These are phyloP conservation scores for Drosophila mauritiana DNA, from an alignment of 1,140 invertebrate species.

Conservation along the genomic window DNA sequence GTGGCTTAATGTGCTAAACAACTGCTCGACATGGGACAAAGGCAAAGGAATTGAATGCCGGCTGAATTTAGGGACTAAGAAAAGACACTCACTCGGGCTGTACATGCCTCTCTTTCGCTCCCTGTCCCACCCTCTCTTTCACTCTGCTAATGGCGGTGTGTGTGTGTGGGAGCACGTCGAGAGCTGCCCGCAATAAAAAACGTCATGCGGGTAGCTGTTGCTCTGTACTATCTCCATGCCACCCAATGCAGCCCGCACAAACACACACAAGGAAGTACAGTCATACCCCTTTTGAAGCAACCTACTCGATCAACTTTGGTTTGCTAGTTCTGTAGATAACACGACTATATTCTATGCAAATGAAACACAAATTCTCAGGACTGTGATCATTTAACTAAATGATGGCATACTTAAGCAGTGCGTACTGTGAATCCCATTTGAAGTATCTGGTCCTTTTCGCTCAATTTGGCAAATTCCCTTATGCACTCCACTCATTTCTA, in stretches of 20 bases:
- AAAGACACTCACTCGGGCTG: slow-evolving; percentile 24
- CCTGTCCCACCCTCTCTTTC: neutral
- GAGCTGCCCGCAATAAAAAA: slow-evolving; percentile 36
- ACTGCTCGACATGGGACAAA: slow-evolving; percentile 46
- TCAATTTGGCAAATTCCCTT: slow-evolving; percentile 52
- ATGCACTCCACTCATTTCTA: slow-evolving; percentile 48
- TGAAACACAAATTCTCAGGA: too few species aligned
- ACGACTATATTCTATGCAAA: too few species aligned
- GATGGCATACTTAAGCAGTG: neutral
- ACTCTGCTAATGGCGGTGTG: neutral
- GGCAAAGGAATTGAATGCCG: slow-evolving; percentile 34
- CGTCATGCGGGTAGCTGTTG: slow-evolving; percentile 55
- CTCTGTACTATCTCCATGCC: slow-evolving; percentile 16
- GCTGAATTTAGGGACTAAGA: slow-evolving; percentile 61
- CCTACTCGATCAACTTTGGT: too few species aligned
- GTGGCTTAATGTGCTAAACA: slow-evolving; percentile 79
- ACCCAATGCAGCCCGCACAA: neutral
- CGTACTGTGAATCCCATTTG: slow-evolving; percentile 10
- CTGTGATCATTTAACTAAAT: too few species aligned
- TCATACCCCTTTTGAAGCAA: neutral
- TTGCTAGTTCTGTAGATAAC: too few species aligned
- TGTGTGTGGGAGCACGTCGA: slow-evolving; percentile 15
- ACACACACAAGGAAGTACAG: neutral
- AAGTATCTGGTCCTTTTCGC: slow-evolving; percentile 29
- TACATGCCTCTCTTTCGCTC: neutral